These are phyloP conservation scores for Theocolax elegans DNA, from an alignment of 1,140 invertebrate genomes.

Conservation along the genomic window DNA sequence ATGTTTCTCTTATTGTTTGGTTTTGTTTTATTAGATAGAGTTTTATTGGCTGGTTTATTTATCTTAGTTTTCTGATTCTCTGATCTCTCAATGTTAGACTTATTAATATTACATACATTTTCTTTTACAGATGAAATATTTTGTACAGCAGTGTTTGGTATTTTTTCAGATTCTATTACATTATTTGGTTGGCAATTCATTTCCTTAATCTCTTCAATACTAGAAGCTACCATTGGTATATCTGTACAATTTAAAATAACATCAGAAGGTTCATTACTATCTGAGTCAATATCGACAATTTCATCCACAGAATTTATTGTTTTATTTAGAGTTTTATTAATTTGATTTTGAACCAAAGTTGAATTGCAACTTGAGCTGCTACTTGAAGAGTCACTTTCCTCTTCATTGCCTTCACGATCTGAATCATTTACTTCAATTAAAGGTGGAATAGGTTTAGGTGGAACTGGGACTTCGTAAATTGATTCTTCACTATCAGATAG, in stretches of 20 bases:
- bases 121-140: background rate
- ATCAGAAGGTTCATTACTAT: slow-evolving; percentile 34
- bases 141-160: background rate
- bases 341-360: background rate
- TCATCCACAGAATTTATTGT: background rate
- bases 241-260: slow-evolving; percentile 53
- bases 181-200: slow-evolving; percentile 33
- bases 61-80: background rate
- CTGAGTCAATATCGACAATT: slow-evolving; percentile 38
- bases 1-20: background rate
- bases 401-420: slow-evolving; percentile 36
- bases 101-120: background rate
- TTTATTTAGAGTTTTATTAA: background rate
- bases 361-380: slow-evolving; percentile 18
- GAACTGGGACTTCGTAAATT: slow-evolving; percentile 61
- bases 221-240: slow-evolving; percentile 44
- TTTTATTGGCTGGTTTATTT: background rate
- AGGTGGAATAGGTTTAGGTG: slow-evolving; percentile 57
- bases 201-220: slow-evolving; percentile 50
- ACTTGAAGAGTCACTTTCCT: slow-evolving; percentile 24
- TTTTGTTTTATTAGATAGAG: background rate
- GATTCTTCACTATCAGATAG: slow-evolving; percentile 57
- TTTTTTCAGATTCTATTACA: background rate
- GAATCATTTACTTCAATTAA: slow-evolving; percentile 58
- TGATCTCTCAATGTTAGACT: background rate